Evolutionary conservation across 2,797 vertebrate species (phyloP).

Genomic region (Chromis chromis): DNA sequence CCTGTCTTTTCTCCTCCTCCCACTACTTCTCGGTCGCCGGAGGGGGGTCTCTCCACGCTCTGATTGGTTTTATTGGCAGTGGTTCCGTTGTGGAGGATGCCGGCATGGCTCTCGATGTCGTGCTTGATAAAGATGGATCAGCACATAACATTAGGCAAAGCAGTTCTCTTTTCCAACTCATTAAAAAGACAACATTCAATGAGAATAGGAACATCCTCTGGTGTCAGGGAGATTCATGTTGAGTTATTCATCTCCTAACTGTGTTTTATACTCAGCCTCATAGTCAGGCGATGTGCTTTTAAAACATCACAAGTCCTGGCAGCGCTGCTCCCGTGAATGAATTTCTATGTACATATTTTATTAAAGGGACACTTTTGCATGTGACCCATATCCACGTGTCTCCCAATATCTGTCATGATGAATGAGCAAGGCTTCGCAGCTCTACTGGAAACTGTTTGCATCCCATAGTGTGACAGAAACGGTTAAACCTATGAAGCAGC

Average conservation of each 20-base stretch:
- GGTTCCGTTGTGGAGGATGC: slow-evolving; percentile 69
- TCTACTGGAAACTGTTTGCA: background rate
- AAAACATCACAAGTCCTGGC: background rate
- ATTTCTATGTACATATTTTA: slow-evolving; percentile 24
- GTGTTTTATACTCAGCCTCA: slow-evolving; percentile 21
- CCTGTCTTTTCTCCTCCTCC: slow-evolving; percentile 42
- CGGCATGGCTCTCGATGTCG: slow-evolving; percentile 60
- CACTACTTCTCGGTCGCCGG: slow-evolving; percentile 29
- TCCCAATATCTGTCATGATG: slow-evolving; percentile 20
- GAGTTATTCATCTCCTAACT: slow-evolving; percentile 38
- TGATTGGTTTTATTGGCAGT: slow-evolving; percentile 79
- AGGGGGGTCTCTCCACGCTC: slow-evolving; percentile 68
- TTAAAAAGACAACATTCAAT: slow-evolving; percentile 65
- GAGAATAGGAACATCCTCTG: slow-evolving; percentile 50
- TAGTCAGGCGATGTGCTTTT: slow-evolving; percentile 7
- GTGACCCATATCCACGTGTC: slow-evolving; percentile 9
- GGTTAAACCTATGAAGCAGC: background rate
- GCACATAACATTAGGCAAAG: slow-evolving; percentile 66
- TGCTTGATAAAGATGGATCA: slow-evolving; percentile 79
- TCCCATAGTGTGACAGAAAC: background rate
- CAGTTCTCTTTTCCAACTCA: slow-evolving; percentile 69
- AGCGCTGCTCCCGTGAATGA: background rate
- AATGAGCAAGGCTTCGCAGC: slow-evolving; percentile 13
- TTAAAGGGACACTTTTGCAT: slow-evolving; percentile 19
- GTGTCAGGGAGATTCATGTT: slow-evolving; percentile 53